phyloP scores from a whole-genome alignment of 2,888 invertebrate species.

The Deilephila elpenor region DNA sequence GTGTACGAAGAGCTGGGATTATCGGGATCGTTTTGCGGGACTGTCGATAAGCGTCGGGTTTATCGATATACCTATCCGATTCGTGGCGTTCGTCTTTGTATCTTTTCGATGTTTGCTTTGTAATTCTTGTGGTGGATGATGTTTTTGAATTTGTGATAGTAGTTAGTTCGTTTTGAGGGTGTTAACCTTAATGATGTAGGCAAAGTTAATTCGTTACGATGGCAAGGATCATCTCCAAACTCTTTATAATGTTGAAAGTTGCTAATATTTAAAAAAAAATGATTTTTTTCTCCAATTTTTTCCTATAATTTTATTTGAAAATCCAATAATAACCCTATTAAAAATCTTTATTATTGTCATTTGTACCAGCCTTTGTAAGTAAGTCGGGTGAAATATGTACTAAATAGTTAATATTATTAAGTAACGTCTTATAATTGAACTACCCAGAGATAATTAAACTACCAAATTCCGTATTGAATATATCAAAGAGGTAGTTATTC shows the following conservation, averaged over 20 bases:
- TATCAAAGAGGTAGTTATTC: conserved; percentile 6
- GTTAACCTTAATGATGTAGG: too few species aligned
- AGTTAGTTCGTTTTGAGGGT: too few species aligned
- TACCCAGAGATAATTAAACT: neutral
- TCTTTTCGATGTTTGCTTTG: neutral
- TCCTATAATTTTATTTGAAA: too few species aligned
- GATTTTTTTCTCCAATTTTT: too few species aligned
- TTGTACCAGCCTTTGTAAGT: neutral
- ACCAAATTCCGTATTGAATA: neutral
- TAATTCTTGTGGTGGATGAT: neutral
- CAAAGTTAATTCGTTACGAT: too few species aligned
- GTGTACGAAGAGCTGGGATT: conserved; percentile 23
- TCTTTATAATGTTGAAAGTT: too few species aligned
- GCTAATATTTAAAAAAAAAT: too few species aligned
- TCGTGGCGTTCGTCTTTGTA: neutral
- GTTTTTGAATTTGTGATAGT: neutral
- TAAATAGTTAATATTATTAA: neutral
- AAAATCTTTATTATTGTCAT: too few species aligned
- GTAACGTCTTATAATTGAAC: neutral
- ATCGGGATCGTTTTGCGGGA: conserved; percentile 11
- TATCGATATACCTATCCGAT: conserved; percentile 6
- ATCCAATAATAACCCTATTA: too few species aligned
- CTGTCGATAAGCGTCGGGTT: conserved; percentile 12
- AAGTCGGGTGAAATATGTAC: neutral
- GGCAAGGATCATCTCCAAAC: too few species aligned